phyloP scores from a whole-genome alignment of 2,797 vertebrate genomes.

The Acanthis flammea region DNA sequence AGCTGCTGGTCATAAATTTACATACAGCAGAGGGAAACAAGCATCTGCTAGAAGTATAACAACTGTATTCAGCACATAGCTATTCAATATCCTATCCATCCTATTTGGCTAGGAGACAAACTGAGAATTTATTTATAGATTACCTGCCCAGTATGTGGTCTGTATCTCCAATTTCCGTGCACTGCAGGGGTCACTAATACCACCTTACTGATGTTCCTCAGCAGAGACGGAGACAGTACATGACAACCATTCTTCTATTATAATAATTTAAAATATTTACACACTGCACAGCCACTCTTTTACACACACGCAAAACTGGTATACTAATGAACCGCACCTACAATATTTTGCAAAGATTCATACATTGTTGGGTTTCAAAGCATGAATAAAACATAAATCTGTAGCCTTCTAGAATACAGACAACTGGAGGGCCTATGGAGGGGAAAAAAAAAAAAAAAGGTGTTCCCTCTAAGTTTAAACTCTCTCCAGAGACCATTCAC shows the following conservation, averaged over 20 bases:
- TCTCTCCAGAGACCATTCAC: slow-evolving; percentile 40
- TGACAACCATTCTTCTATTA: slow-evolving; percentile 85
- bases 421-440: slow-evolving; percentile 56
- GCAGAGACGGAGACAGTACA: slow-evolving; percentile 42
- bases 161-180: neutral
- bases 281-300: slow-evolving; percentile 86
- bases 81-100: neutral
- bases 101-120: neutral
- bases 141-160: rapidly evolving
- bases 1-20: neutral
- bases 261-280: slow-evolving; percentile 95
- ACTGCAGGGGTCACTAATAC: slow-evolving; percentile 84
- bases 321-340: slow-evolving; percentile 81
- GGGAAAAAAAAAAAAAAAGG: slow-evolving; percentile 17
- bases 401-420: slow-evolving; percentile 53
- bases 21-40: neutral
- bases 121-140: neutral
- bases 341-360: slow-evolving; percentile 70
- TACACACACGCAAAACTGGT: slow-evolving; percentile 75
- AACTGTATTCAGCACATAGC: neutral
- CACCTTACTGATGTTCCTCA: slow-evolving; percentile 84
- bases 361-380: slow-evolving; percentile 41
- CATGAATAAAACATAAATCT: neutral
- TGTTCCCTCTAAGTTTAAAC: slow-evolving; percentile 57
- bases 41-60: neutral